Percentiles rank a stretch among this genome's conserved stretches.
These are phyloP conservation scores for Melanotaenia duboulayi DNA, from an alignment of 2,113 vertebrate species.

Conservation along the genomic window DNA sequence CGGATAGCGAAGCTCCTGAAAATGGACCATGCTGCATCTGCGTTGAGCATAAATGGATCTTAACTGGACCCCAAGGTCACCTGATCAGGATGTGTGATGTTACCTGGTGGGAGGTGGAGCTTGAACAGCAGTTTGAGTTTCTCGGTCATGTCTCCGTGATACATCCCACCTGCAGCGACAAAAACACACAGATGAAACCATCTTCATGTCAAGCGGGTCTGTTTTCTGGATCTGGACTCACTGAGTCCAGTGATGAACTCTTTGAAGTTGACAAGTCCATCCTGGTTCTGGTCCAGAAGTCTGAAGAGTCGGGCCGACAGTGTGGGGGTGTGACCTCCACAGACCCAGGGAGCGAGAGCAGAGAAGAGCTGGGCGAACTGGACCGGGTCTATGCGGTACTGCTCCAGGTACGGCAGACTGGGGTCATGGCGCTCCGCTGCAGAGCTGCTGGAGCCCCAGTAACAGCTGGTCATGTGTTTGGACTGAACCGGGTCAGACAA, in stretches of 20 bases:
- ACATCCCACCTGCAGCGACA: conserved; percentile 89
- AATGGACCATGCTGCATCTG: too few species aligned
- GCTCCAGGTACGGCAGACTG: conserved; percentile 95
- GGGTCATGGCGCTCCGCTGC: conserved; percentile 88
- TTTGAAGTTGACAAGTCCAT: conserved; percentile 97
- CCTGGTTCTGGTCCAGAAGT: conserved; percentile 92
- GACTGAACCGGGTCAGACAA: conserved; percentile 77
- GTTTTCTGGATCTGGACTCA: conserved; percentile 64
- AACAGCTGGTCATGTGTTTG: conserved; percentile 94
- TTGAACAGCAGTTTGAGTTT: conserved; percentile 97
- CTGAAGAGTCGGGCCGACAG: conserved; percentile 91
- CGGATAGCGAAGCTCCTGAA: too few species aligned
- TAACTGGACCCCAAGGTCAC: too few species aligned
- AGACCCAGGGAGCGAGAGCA: conserved; percentile 89
- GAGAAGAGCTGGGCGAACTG: conserved; percentile 92
- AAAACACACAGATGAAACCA: background rate
- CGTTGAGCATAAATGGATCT: too few species aligned
- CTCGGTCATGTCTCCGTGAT: conserved; percentile 95
- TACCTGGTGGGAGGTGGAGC: conserved; percentile 95
- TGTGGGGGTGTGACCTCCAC: conserved; percentile 85
- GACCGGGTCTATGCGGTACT: conserved; percentile 91
- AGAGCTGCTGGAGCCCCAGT: conserved; percentile 89
- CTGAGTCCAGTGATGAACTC: conserved; percentile 96
- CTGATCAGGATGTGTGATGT: background rate
- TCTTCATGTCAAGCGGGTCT: too few species aligned